Percentiles rank a stretch among this genome's conserved stretches.
Evolutionary conservation across 53 echinoderm and acorn worm genomes (phyloP).

Genomic region (Stichopus horrens): DNA sequence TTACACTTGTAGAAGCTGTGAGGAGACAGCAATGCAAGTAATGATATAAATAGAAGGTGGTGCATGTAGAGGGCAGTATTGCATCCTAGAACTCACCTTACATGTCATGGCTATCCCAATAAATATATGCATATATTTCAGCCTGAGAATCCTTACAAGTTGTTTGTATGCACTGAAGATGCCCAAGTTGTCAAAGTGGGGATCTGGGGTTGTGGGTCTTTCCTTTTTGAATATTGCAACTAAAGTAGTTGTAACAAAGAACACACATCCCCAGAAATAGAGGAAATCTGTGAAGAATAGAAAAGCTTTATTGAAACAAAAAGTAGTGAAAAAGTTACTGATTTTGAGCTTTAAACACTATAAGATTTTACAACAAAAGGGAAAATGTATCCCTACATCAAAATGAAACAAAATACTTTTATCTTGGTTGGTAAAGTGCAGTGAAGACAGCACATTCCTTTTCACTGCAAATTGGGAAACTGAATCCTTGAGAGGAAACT

Average conservation of each 20-base stretch:
- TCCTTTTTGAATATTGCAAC: slow-evolving; percentile 75
- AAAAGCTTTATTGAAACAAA: not conserved
- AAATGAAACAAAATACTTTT: not conserved
- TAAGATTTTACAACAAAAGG: too few relatives aligned
- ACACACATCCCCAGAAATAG: slow-evolving; percentile 91
- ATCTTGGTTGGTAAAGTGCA: too few relatives aligned
- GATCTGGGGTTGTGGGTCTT: slow-evolving; percentile 4
- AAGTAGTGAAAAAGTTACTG: not conserved
- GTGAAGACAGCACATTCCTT: too few relatives aligned
- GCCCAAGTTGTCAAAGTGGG: slow-evolving; percentile 65
- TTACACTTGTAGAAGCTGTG: too few relatives aligned
- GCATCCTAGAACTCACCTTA: slow-evolving; percentile 58
- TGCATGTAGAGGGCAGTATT: too few relatives aligned
- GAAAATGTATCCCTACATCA: not conserved
- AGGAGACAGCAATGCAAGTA: too few relatives aligned
- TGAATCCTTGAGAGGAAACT: too few relatives aligned
- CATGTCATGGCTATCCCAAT: slow-evolving; percentile 68
- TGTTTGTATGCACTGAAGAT: slow-evolving; percentile 72
- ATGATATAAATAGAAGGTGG: too few relatives aligned
- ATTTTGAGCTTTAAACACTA: too few relatives aligned
- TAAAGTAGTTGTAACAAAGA: slow-evolving; percentile 84
- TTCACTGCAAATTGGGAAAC: too few relatives aligned
- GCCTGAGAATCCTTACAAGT: slow-evolving; percentile 61
- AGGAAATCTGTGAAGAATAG: slow-evolving; percentile 66
- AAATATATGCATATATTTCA: slow-evolving; percentile 65